Evolutionary conservation across 2,888 invertebrate genomes (phyloP), one percentile per base, ranked within the genome.

Genomic region (Meiosimyza platycephala): DNA sequence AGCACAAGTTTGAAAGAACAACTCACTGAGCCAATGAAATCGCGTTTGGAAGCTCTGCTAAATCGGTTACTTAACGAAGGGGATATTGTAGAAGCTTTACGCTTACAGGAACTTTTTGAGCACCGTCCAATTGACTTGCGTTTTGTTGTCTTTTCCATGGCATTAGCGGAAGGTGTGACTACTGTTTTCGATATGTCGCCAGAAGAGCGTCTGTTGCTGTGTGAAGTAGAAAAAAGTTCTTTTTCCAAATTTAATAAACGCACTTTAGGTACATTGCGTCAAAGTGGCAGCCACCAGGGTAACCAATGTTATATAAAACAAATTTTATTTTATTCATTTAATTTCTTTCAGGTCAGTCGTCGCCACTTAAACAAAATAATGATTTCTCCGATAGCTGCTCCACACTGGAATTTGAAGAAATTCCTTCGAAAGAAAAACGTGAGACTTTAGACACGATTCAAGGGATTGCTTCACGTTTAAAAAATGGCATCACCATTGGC

Each of bases 191-290:
- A 90, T 74, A 84, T 94, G 78, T 91, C 91, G 2, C 88, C 89
- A 63, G 91, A 93, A 80, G 90, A 94, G 81, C 89, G 91, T 67
- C 86, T 90, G 71, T 86, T 93, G 60, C 78, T 91, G 11, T 83
- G 82, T 28, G 88, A 87, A 67, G 85, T 87, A 7, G 85, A 86
- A 47, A 87, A 86, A 76, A 85, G 85, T 50, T 82, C 87, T 5
- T 85, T 85, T 72, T 82, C 87, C 1, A 88, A 86, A 70, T 87
- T 87, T 68, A 85, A 85, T 79, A 85, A 84, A 75, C 81, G 87
- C 18, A 86, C 88, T 0, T 81, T 86, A 47, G 80, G 78, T 18
- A 72, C 74, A 12, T 47, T 52, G 71, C 33, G 78, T 6, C 76
- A 66, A 2, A 72, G 81, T 52, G 70, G 73, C 55, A 63, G 65